These are phyloP conservation scores for Polia nebulosa DNA, from an alignment of 2,888 invertebrate genomes.

Conservation along the genomic window DNA sequence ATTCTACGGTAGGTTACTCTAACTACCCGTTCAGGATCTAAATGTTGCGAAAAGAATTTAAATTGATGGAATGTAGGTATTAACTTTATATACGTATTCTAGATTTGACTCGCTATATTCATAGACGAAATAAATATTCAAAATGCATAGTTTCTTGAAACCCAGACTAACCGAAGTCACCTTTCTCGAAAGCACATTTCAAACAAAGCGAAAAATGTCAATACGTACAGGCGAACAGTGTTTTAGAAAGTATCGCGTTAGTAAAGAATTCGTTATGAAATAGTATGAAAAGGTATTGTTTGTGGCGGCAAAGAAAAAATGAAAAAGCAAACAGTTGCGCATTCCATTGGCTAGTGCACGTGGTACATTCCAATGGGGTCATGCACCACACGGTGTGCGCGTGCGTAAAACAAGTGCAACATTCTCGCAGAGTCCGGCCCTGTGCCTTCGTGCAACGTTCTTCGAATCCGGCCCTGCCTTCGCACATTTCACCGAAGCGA, in stretches of 20 bases:
- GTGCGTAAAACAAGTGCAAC: conserved; percentile 88
- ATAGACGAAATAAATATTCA: conserved; percentile 42
- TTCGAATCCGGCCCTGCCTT: conserved; percentile 68
- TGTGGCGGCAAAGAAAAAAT: conserved; percentile 85
- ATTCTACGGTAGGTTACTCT: conserved; percentile 54
- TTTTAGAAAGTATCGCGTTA: conserved; percentile 83
- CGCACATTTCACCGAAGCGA: conserved; percentile 67
- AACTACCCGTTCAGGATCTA: conserved; percentile 52
- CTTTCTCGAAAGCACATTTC: conserved; percentile 69
- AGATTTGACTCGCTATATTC: conserved; percentile 33
- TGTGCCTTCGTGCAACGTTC: conserved; percentile 78
- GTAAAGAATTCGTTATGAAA: conserved; percentile 88
- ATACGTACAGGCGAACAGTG: conserved; percentile 74
- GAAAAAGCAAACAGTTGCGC: conserved; percentile 90
- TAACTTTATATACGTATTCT: conserved; percentile 38
- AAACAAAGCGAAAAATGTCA: conserved; percentile 76
- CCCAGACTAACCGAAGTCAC: conserved; percentile 62
- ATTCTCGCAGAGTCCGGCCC: conserved; percentile 71
- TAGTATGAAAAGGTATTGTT: conserved; percentile 88
- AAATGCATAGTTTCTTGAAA: conserved; percentile 55
- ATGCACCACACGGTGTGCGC: conserved; percentile 87
- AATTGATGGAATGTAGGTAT: conserved; percentile 52
- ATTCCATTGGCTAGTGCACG: conserved; percentile 89
- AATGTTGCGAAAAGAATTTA: conserved; percentile 51
- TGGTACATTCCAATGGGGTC: conserved; percentile 90